Percentiles rank a stretch among this genome's conserved stretches.
These are phyloP conservation scores for Microctonus brassicae DNA, from an alignment of 2,888 invertebrate genomes.

Conservation along the genomic window DNA sequence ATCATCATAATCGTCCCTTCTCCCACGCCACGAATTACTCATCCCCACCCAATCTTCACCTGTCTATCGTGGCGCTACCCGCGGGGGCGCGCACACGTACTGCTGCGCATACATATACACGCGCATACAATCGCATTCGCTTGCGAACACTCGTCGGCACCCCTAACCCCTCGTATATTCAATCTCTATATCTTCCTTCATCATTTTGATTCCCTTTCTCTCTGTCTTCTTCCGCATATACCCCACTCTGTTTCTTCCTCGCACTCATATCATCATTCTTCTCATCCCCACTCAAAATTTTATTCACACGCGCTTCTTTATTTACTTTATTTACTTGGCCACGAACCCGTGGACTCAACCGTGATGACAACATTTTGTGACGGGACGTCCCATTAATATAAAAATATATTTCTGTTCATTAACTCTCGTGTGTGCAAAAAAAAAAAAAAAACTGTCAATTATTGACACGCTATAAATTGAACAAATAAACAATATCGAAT, in stretches of 20 bases:
- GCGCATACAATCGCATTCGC: conserved; percentile 28
- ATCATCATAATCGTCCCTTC: conserved; percentile 31
- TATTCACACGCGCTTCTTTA: conserved; percentile 59
- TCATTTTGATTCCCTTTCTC: conserved; percentile 34
- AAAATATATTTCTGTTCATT: neutral
- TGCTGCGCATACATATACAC: conserved; percentile 32
- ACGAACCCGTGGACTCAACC: neutral
- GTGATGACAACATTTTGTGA: conserved; percentile 12
- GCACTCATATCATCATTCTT: neutral
- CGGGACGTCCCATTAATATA: neutral
- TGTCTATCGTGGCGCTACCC: conserved; percentile 57
- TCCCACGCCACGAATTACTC: conserved; percentile 63
- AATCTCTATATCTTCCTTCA: conserved; percentile 29
- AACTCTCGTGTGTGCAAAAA: neutral
- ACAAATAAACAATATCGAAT: neutral
- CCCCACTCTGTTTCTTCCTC: neutral
- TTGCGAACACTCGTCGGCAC: conserved; percentile 46
- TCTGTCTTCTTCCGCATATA: conserved; percentile 40
- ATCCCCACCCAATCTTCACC: conserved; percentile 68
- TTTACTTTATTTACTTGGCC: conserved; percentile 58
- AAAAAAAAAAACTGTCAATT: neutral
- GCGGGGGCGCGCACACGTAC: conserved; percentile 45
- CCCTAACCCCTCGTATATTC: conserved; percentile 50
- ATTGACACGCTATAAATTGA: neutral
- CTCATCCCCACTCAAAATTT: conserved; percentile 31